Evolutionary conservation across 2,113 vertebrate species (phyloP).

Genomic region (Pavo muticus): DNA sequence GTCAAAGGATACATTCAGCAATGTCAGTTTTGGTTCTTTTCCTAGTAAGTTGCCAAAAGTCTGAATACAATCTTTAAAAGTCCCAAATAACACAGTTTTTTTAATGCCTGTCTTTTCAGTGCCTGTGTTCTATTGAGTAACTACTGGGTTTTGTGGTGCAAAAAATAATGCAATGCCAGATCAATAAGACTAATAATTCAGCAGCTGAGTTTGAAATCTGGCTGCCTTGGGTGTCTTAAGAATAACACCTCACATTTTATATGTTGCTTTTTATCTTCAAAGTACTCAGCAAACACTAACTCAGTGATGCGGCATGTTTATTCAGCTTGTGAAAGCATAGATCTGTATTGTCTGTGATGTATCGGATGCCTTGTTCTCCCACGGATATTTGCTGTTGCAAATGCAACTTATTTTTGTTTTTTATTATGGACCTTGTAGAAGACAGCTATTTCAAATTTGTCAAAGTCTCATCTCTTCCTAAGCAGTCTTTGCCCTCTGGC

Average conservation of each 20-base stretch:
- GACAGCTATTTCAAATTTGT: constrained; percentile 22
- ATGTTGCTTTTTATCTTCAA: not conserved
- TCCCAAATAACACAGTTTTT: not conserved
- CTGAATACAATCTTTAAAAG: constrained; percentile 10
- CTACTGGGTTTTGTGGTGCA: not conserved
- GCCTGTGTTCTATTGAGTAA: not conserved
- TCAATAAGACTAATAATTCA: constrained; percentile 60
- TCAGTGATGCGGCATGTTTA: not conserved
- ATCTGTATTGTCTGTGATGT: not conserved
- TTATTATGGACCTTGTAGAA: not conserved
- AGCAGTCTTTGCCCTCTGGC: constrained; percentile 6
- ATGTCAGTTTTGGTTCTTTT: constrained; percentile 3
- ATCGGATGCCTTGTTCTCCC: not conserved
- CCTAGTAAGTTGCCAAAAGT: constrained; percentile 17
- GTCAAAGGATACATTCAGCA: constrained; percentile 45
- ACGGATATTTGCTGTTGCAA: not conserved
- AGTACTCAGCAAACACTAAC: not conserved
- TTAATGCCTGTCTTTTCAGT: not conserved
- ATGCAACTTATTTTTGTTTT: not conserved
- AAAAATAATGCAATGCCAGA: constrained; percentile 41
- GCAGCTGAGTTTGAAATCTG: constrained; percentile 52
- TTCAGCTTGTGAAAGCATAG: not conserved
- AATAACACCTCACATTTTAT: constrained; percentile 30
- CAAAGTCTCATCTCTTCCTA: constrained; percentile 12
- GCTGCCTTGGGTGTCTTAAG: constrained; percentile 22